These are phyloP conservation scores for Dolichomitus sp. DNA, from an alignment of 2,888 invertebrate genomes.

Conservation along the genomic window DNA sequence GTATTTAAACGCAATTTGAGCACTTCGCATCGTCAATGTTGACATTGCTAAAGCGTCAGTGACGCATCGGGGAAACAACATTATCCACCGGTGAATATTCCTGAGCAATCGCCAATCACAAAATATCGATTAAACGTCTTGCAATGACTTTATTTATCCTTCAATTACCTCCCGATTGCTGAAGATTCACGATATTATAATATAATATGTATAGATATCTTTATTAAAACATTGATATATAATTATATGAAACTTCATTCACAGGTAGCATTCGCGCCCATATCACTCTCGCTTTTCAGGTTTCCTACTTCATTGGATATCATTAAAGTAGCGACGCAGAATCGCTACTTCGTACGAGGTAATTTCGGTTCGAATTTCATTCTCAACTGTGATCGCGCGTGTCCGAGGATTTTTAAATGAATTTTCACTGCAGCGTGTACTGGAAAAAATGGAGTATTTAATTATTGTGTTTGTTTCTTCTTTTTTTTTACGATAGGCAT, in stretches of 20 bases:
- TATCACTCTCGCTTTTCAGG: slow-evolving; percentile 52
- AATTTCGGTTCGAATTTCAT: slow-evolving; percentile 54
- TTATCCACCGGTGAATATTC: slow-evolving; percentile 24
- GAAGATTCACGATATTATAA: slow-evolving; percentile 72
- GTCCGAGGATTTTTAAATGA: slow-evolving; percentile 70
- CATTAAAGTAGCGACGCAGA: slow-evolving; percentile 24
- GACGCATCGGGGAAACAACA: slow-evolving; percentile 23
- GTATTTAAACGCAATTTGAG: slow-evolving; percentile 11
- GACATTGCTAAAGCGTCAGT: background rate
- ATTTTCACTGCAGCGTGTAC: slow-evolving; percentile 34
- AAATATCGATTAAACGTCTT: slow-evolving; percentile 49
- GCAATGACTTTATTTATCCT: slow-evolving; percentile 69
- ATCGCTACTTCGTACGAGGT: slow-evolving; percentile 46
- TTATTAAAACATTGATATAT: slow-evolving; percentile 81
- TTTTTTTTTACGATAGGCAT: slow-evolving; percentile 78
- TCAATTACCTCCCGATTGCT: slow-evolving; percentile 70
- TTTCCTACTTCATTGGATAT: slow-evolving; percentile 40
- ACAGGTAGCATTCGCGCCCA: slow-evolving; percentile 82
- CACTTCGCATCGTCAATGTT: slow-evolving; percentile 13
- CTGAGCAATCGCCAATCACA: slow-evolving; percentile 36
- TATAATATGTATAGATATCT: slow-evolving; percentile 78
- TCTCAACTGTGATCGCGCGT: slow-evolving; percentile 31
- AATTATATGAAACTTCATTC: slow-evolving; percentile 82
- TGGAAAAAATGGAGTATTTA: slow-evolving; percentile 73
- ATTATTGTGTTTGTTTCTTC: slow-evolving; percentile 69